Conservation (phyloP, 2,113 vertebrate genomes). For the Alethe castanea region DNA sequence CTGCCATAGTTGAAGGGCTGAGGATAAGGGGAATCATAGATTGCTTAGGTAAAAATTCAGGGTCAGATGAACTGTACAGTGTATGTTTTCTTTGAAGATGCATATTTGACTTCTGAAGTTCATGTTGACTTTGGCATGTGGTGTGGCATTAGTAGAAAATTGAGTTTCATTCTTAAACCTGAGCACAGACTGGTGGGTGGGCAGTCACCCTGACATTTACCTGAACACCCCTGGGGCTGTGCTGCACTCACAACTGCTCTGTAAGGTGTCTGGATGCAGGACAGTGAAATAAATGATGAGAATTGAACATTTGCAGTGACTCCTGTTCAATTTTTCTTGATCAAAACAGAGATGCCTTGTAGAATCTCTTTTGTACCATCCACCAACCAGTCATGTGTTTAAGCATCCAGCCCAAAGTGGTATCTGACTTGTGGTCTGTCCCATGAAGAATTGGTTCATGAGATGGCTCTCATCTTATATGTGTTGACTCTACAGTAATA, state of each 20-base stretch:
- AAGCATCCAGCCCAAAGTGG: not conserved
- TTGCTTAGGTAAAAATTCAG: not conserved
- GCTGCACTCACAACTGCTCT: not conserved
- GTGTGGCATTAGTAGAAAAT: not conserved
- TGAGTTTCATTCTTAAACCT: not conserved
- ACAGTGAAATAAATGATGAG: not conserved
- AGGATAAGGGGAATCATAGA: not conserved
- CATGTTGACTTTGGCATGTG: not conserved
- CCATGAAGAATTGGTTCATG: not conserved
- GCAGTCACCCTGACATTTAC: not conserved
- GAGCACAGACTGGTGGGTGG: not conserved
- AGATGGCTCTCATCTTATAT: accelerated
- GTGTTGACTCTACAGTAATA: not conserved
- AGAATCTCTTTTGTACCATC: not conserved
- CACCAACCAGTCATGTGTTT: not conserved
- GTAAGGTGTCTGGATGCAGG: not conserved
- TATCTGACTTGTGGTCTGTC: not conserved
- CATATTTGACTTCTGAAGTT: not conserved
- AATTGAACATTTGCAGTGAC: not conserved
- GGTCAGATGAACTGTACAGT: not conserved
- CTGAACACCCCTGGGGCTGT: not conserved
- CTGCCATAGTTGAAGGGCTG: not conserved
- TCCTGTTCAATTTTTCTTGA: not conserved
- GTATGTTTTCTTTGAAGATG: not conserved
- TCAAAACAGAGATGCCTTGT: not conserved